Evolutionary conservation across 2,888 invertebrate species (phyloP), one percentile per base, ranked within the genome.

Genomic region (Elysia crispata): DNA sequence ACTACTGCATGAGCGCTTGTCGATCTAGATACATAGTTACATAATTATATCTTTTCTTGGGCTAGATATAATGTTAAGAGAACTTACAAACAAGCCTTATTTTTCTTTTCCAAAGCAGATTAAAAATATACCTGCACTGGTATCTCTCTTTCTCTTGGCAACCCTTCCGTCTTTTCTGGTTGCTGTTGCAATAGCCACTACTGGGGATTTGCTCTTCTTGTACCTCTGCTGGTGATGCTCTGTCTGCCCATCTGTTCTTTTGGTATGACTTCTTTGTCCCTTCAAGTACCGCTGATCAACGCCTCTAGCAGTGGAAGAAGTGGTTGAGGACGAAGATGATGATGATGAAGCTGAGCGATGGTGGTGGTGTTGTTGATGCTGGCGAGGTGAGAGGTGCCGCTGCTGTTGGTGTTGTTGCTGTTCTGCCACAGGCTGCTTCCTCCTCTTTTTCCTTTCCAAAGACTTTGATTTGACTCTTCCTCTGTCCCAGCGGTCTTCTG

Each of bases 391-490:
- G n/a, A 15, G n/a, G 6, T 41, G 41, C 3, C 41, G 41, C 3
- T 41, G 41, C 41, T 41, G 41, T 11, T 41, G 41, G 41, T 41
- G 60, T 60, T 60, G 60, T 13, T 60, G 60, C 11, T 41, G 41
- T 41, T 11, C 41, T 6, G 41, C 3, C 28, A 25, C 41, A 20
- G 50, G n/a, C 20, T 23, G 23, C 23, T 41, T 25, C 50, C 41
- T 67, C 60, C 30, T 79, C 57, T 75, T 79, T 57, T 79, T 41
- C 41, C 3, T 74, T 33, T 74, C 74, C 0, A 74, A 23, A 1
- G 79, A 75, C n/a, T 69, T 74, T 23, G 79, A 79, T 28, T 57
- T 73, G 41, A 73, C 74, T n/a, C 74, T 28, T n/a, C 67, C 79
- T 67, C 79, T 54, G 41, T 66, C 79, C 33, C 41, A 20, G 18